These are phyloP conservation scores for Sarcophaga peregrina DNA, from an alignment of 1,140 invertebrate species.

Conservation along the genomic window DNA sequence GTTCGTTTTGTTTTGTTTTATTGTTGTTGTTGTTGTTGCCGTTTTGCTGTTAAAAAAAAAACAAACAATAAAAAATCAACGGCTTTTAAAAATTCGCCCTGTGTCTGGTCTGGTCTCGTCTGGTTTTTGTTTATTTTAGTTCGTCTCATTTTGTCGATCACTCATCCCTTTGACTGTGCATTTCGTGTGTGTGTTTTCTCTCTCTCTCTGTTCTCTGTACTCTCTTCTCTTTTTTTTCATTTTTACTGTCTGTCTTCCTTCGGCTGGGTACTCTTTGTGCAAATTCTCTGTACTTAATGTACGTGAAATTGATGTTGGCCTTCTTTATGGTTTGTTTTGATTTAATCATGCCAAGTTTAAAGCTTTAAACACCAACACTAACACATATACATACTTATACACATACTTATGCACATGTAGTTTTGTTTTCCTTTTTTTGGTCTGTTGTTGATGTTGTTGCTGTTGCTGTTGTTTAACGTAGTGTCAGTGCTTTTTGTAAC, in stretches of 20 bases:
- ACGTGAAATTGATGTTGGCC: background rate
- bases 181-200: background rate
- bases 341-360: constrained; percentile 34
- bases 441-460: background rate
- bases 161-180: background rate
- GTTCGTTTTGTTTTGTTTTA: background rate
- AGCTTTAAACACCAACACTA: background rate
- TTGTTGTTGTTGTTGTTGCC: background rate
- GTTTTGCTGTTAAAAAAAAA: background rate
- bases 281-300: background rate
- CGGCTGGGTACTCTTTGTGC: background rate
- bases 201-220: background rate
- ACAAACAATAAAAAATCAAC: background rate
- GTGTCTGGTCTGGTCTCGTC: constrained; percentile 1
- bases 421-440: background rate
- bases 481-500: constrained; percentile 31
- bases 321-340: background rate
- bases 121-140: background rate
- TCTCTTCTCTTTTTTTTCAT: background rate
- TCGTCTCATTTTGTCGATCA: constrained; percentile 2
- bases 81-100: background rate
- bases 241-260: background rate
- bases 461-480: background rate
- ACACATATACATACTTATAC: background rate
- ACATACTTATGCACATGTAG: background rate